Base-by-base conservation (phyloP, 1,140 invertebrate species). In the Latrodectus geometricus region DNA sequence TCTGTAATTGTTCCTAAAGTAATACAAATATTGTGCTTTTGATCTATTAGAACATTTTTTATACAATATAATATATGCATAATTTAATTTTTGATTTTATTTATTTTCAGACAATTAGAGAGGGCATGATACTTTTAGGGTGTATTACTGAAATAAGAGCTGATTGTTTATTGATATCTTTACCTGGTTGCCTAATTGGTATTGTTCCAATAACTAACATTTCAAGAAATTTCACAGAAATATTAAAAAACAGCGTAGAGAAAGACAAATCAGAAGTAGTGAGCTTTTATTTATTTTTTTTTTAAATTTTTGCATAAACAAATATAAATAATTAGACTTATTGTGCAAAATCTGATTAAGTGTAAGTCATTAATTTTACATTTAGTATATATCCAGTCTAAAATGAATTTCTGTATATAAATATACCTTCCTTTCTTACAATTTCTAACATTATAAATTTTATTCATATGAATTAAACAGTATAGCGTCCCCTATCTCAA, bases 121-220 rank as follows among this genome's bases (percentile, higher is more conserved):
- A 56, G 35, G 80, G 70, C 9, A 83, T 74, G 69, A 15, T 74
- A 17, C 70, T 83, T 11, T 68, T 83, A 17, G 80, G 80, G 11
- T 74, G 80, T 74, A 68, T 83, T 11, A 83, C 21, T 9, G 70
- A 83, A 83, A 66, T 74, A 20, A 49, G 70, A 20, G 0, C 56
- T 2, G 21, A 61, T 49, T 83, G 35, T 20, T 21, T 74, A 8
- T 15, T 66, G 1, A 52, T 83, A 52, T 83, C 80, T 50, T 23
- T 83, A 49, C 80, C 80, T 74, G 80, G 80, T 11, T 83, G 80
- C 20, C 17, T 83, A 15, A 54, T 74, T 20, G 80, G 80, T 14
- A 74, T 0, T 17, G 54, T 73, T 15, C 23, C 70, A 9, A 5
- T 81, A 9, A 23, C 68, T 8, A 70, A 81, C 49, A 72, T 81